phyloP scores from a whole-genome alignment of 2,113 vertebrate species.

The Panurus biarmicus region DNA sequence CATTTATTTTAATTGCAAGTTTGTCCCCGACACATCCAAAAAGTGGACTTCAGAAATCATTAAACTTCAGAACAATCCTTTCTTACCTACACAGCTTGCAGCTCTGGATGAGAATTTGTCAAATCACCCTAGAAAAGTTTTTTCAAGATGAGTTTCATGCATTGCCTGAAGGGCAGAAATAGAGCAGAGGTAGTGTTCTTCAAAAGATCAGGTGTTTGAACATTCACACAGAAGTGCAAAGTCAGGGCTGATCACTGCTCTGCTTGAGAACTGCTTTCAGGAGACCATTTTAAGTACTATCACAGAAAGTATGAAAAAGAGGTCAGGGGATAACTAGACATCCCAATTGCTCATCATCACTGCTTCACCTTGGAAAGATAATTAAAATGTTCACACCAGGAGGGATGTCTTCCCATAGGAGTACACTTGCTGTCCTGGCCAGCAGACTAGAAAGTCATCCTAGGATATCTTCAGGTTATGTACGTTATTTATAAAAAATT shows the following conservation, averaged over 20 bases:
- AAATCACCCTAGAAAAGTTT: not conserved
- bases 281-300: not conserved
- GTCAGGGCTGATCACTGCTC: not conserved
- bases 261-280: not conserved
- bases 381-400: not conserved
- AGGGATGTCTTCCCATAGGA: not conserved
- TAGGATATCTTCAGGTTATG: not conserved
- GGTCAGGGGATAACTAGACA: not conserved
- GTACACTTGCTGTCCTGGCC: not conserved
- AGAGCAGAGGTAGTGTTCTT: not conserved
- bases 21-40: not conserved
- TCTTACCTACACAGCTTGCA: not conserved
- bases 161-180: not conserved
- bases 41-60: not conserved
- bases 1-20: not conserved
- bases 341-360: not conserved
- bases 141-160: not conserved
- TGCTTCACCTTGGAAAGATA: not conserved
- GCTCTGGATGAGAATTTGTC: not conserved
- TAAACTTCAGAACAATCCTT: not conserved
- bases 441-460: not conserved
- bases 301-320: not conserved
- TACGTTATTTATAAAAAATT: constrained; percentile 9
- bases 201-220: not conserved
- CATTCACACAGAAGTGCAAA: not conserved